A percentile compares a stretch with the other conserved stretches of the same genome.
These are phyloP conservation scores for Frieseomelitta varia DNA, from an alignment of 1,140 invertebrate genomes.

Conservation along the genomic window DNA sequence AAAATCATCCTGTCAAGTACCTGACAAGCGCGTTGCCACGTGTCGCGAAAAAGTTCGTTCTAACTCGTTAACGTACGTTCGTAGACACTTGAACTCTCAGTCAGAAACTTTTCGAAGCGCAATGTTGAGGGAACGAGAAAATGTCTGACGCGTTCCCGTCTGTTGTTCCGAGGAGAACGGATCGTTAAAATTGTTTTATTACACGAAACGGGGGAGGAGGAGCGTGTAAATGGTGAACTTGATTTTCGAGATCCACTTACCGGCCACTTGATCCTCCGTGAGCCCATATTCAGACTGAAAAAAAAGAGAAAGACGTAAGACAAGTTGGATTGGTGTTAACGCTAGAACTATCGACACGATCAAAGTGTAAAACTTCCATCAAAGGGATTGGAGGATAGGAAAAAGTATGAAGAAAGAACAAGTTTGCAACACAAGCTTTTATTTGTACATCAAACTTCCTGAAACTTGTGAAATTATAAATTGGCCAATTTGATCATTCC, in stretches of 20 bases:
- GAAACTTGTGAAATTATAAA: too few species aligned
- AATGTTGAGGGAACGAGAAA: neutral
- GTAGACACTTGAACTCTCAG: neutral
- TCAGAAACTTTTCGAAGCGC: neutral
- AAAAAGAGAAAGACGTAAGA: slow-evolving; percentile 59
- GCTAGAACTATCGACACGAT: too few species aligned
- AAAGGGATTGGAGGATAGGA: too few species aligned
- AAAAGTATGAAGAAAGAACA: too few species aligned
- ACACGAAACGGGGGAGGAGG: neutral
- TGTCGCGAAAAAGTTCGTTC: neutral
- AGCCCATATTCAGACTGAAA: slow-evolving; percentile 92
- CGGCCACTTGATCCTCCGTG: slow-evolving; percentile 92
- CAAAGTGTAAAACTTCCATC: too few species aligned
- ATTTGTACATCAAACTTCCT: too few species aligned
- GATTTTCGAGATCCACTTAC: slow-evolving; percentile 77
- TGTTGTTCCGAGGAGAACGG: neutral
- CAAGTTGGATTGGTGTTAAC: slow-evolving; percentile 1
- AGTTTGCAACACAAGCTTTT: too few species aligned
- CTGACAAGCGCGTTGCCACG: neutral
- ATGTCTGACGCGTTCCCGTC: neutral
- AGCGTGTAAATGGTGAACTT: neutral
- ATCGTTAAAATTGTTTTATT: neutral
- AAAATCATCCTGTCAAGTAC: neutral
- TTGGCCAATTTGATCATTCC: too few species aligned
- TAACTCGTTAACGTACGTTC: slow-evolving; percentile 1